phyloP scores from a whole-genome alignment of 2,797 vertebrate species.

The Aphelocoma californica region DNA sequence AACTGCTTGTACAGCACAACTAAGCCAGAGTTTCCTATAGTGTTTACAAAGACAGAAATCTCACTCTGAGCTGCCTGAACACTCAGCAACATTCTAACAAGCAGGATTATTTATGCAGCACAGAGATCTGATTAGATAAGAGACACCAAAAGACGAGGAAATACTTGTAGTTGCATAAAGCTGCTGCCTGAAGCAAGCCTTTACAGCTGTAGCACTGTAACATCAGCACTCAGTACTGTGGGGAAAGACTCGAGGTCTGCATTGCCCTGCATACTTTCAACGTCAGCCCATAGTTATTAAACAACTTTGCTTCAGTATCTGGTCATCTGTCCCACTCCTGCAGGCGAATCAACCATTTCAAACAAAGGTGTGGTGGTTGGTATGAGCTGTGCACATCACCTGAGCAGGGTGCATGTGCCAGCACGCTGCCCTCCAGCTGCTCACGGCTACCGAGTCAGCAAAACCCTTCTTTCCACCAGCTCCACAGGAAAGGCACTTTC shows the following conservation, averaged over 20 bases:
- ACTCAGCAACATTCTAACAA: background rate
- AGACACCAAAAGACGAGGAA: background rate
- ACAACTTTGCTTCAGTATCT: background rate
- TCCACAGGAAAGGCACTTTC: background rate
- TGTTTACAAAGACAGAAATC: background rate
- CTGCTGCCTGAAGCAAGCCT: background rate
- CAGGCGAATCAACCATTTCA: background rate
- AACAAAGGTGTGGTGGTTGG: background rate
- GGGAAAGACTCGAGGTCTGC: background rate
- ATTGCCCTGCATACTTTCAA: background rate
- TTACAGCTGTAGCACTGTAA: background rate
- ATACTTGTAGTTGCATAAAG: background rate
- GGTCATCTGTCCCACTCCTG: background rate
- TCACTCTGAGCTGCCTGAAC: background rate
- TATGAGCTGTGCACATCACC: background rate
- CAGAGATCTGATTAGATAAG: background rate
- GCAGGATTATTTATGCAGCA: background rate
- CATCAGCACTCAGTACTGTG: fast-evolving
- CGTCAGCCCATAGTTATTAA: background rate
- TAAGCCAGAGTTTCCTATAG: background rate
- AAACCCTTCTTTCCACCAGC: background rate
- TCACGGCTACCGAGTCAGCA: background rate
- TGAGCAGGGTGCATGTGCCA: background rate
- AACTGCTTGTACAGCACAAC: background rate
- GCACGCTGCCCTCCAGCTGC: background rate